Evolutionary conservation across 2,797 vertebrate species (phyloP).

Genomic region (Hybognathus amarus): DNA sequence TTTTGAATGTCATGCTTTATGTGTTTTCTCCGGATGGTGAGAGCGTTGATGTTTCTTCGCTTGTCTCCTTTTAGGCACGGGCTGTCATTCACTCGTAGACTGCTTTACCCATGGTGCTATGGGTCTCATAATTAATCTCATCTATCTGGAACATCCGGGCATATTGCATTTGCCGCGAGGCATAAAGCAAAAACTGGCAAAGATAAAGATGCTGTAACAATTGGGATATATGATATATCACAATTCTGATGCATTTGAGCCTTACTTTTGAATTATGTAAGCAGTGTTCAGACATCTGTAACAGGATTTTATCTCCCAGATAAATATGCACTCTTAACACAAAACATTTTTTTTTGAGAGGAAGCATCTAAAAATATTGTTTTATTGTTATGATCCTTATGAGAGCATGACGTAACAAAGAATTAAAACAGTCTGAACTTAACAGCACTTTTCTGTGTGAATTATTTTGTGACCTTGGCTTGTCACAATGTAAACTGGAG

Average conservation of each 20-base stretch:
- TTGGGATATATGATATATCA: not conserved
- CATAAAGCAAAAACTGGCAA: constrained; percentile 23
- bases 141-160: constrained; percentile 15
- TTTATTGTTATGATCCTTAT: not conserved
- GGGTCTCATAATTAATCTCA: constrained; percentile 39
- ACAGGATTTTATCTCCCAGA: not conserved
- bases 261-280: not conserved
- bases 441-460: not conserved
- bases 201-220: not conserved
- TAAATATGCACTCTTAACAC: not conserved
- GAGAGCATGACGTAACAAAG: not conserved
- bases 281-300: not conserved
- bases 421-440: not conserved
- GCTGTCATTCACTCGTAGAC: constrained; percentile 53
- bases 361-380: not conserved
- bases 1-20: constrained; percentile 61
- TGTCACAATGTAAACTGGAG: not conserved
- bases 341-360: too few species aligned
- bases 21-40: constrained; percentile 48
- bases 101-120: constrained; percentile 38
- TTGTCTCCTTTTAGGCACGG: constrained; percentile 23
- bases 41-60: constrained; percentile 40
- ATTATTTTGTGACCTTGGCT: too few species aligned
- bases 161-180: constrained; percentile 12
- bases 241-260: not conserved